Base-by-base conservation (phyloP, 1,140 invertebrate genomes). In the Psilanteris sp. region DNA sequence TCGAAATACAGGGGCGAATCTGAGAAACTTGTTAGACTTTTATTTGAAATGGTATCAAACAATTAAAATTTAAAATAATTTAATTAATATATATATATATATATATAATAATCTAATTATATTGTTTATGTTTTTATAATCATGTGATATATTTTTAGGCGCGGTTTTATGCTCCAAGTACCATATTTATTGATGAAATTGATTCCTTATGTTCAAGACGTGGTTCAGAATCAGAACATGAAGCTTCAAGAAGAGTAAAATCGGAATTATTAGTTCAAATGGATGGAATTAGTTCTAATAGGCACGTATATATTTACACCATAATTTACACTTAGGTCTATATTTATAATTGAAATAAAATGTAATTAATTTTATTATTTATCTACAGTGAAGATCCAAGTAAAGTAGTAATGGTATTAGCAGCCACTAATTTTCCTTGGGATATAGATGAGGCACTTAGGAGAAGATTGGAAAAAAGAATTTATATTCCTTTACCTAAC, bases 131-230 rank as follows among this genome's bases (percentile, higher is more conserved):
- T n/a, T 20, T 20, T 46, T 7, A 20, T 20, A 11, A 36, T 16
- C 34, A 39, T 48, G 24, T 10, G 43, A 14, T 66, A 6, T 11
- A 20, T 64, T 83, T 74, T 20, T 31, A 96, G 95, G 98, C 98
- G 3, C 90, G 98, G 77, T 99, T 98, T 90, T 98, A 99, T 91
- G 97, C 98, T 43, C 98, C 98, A 8, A 97, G 96, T 81, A 99
- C 98, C 29, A 99, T 99, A 79, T 99, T 99, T 88, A 98, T 99
- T 61, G 98, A 99, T 89, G 98, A 99, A 91, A 99, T 99, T 59
- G 98, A 99, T 90, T 98, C 98, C 3, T 89, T 99, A 37, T 99
- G 98, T 88, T 98, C 97, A 0, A 92, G 96, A 73, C 90, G 98
- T 87, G 98, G 98, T 36, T 96, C 96, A 1, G 97, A 98, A 83